A percentile compares a stretch with the other conserved stretches of the same genome.
Conservation (phyloP, 2,797 vertebrate species). For the Halcyon badia region DNA sequence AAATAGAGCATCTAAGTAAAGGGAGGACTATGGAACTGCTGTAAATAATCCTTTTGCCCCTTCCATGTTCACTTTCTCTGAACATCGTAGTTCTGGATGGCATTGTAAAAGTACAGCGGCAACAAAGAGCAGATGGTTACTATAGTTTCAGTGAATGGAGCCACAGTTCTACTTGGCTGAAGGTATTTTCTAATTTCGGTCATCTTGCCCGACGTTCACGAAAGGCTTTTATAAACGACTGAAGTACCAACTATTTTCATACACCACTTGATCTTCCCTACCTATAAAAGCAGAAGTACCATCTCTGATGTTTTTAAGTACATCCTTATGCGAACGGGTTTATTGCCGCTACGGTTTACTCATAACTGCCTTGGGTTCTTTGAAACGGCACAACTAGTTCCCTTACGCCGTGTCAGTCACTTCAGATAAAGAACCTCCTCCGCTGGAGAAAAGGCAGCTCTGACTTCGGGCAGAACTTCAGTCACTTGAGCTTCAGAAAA, state of each 20-base stretch:
- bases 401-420: rapidly evolving
- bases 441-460: rapidly evolving
- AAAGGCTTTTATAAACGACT: background rate
- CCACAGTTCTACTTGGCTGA: slow-evolving; percentile 25
- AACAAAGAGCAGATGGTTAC: slow-evolving; percentile 58
- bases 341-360: background rate
- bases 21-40: background rate
- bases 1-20: background rate
- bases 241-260: background rate
- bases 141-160: slow-evolving; percentile 12
- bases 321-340: slow-evolving; percentile 36
- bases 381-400: background rate
- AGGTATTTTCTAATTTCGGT: slow-evolving; percentile 56
- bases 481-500: background rate
- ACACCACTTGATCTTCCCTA: slow-evolving; percentile 12
- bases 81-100: background rate
- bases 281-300: slow-evolving; percentile 17
- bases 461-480: background rate
- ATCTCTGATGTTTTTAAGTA: slow-evolving; percentile 57
- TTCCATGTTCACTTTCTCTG: background rate
- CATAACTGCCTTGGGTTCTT: background rate
- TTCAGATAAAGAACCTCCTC: background rate
- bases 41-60: background rate
- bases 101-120: background rate
- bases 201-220: background rate